Conservation (phyloP, 2,888 invertebrate genomes). For the Hipparchia sbordonii region DNA sequence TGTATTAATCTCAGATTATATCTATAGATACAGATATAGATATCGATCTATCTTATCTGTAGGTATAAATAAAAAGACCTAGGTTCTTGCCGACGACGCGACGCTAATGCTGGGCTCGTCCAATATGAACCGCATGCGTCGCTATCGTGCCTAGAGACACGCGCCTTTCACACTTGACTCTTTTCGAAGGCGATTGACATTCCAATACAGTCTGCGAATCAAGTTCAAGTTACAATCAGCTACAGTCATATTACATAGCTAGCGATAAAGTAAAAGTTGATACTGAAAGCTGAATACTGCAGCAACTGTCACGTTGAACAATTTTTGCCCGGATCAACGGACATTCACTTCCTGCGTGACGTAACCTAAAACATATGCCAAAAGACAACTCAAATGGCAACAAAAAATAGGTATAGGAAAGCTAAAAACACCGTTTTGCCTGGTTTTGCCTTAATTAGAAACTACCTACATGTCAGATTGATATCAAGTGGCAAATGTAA, state of each 20-base stretch:
- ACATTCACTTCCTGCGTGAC: constrained; percentile 25
- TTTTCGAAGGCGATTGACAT: constrained; percentile 68
- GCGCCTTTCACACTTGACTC: constrained; percentile 42
- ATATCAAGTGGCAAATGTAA: too few species aligned
- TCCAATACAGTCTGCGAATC: constrained; percentile 52
- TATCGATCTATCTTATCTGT: too few species aligned
- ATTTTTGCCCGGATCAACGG: constrained; percentile 6
- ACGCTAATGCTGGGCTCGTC: too few species aligned
- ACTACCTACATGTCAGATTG: too few species aligned
- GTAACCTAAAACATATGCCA: neutral
- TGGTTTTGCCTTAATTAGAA: too few species aligned
- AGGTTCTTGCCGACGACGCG: too few species aligned
- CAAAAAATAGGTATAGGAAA: neutral
- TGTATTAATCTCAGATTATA: too few species aligned
- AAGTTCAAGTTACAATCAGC: constrained; percentile 53
- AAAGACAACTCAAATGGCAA: neutral
- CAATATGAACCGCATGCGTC: constrained; percentile 11
- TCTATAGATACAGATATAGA: too few species aligned
- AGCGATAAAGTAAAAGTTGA: constrained; percentile 35
- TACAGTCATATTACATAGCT: constrained; percentile 28
- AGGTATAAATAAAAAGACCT: too few species aligned
- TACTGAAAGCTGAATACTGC: constrained; percentile 21
- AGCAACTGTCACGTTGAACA: constrained; percentile 15
- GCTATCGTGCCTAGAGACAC: constrained; percentile 35
- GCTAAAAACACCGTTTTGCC: neutral